These are phyloP conservation scores for Aphidius gifuensis DNA, from an alignment of 1,140 invertebrate genomes.

Conservation along the genomic window DNA sequence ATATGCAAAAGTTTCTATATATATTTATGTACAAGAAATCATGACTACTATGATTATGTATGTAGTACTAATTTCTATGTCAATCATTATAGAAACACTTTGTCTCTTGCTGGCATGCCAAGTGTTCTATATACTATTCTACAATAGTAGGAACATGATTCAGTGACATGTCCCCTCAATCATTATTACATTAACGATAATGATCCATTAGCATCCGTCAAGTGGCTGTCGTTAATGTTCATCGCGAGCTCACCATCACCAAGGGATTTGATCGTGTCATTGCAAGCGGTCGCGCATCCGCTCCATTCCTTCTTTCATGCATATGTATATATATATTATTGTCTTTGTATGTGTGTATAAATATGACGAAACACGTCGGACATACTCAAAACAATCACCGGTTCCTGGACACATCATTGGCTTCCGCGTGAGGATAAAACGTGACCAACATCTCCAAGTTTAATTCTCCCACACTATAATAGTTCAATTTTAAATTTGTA, in stretches of 20 bases:
- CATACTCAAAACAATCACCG: conserved; percentile 42
- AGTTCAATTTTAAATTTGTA: not conserved
- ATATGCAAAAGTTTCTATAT: too few relatives aligned
- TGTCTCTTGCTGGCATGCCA: too few relatives aligned
- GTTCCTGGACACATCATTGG: conserved; percentile 22
- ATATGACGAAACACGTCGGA: conserved; percentile 27
- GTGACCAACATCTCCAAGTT: conserved; percentile 36
- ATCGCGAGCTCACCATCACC: conserved; percentile 23
- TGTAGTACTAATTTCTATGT: too few relatives aligned
- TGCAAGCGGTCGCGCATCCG: not conserved
- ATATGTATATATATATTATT: not conserved
- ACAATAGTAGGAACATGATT: too few relatives aligned
- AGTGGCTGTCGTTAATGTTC: conserved; percentile 43
- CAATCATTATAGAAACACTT: too few relatives aligned
- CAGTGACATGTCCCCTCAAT: conserved; percentile 43
- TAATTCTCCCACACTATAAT: not conserved
- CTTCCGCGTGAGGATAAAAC: conserved; percentile 32
- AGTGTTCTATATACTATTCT: too few relatives aligned
- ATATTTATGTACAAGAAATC: too few relatives aligned
- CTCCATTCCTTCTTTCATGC: not conserved
- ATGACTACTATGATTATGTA: too few relatives aligned
- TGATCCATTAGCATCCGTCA: conserved; percentile 48
- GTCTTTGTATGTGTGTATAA: not conserved
- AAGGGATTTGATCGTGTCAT: conserved; percentile 32
- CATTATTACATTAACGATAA: conserved; percentile 48